A percentile compares a stretch with the other conserved stretches of the same genome.
Evolutionary conservation across 2,888 invertebrate genomes (phyloP).

Genomic region (Pachycephus smyrnensis): DNA sequence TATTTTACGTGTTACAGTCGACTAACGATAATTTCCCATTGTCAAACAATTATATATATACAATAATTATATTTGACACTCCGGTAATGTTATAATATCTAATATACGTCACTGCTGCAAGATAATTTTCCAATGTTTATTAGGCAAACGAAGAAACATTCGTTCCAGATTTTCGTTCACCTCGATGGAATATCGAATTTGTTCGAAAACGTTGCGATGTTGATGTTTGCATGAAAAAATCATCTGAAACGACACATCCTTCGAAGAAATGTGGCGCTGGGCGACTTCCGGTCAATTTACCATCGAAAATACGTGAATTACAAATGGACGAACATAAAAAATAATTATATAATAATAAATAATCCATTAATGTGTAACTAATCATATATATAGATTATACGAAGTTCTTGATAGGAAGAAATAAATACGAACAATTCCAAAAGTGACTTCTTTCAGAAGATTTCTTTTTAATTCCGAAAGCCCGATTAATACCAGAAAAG

Average conservation of each 20-base stretch:
- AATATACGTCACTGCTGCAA: not conserved
- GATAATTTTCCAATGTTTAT: not conserved
- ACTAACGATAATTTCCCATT: not conserved
- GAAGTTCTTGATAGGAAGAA: not conserved
- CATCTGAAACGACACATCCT: not conserved
- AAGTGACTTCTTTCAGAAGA: no score
- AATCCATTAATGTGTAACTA: not conserved
- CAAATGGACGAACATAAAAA: not conserved
- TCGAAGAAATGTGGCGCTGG: conserved; percentile 12
- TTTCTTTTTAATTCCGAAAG: not conserved
- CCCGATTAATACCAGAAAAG: not conserved
- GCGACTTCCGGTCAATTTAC: conserved; percentile 6
- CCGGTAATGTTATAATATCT: not conserved
- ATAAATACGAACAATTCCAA: no score
- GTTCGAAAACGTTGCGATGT: conserved; percentile 25
- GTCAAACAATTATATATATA: not conserved
- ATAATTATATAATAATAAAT: not conserved
- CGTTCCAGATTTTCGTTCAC: conserved; percentile 1
- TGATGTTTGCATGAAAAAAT: conserved; percentile 19
- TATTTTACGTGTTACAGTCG: not conserved
- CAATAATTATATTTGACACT: not conserved
- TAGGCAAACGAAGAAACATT: not conserved
- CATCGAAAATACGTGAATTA: conserved; percentile 9
- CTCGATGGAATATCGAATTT: conserved; percentile 23
- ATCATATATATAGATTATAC: not conserved